Evolutionary conservation across 2,888 invertebrate genomes (phyloP).

Genomic region (Drosophila formosana): DNA sequence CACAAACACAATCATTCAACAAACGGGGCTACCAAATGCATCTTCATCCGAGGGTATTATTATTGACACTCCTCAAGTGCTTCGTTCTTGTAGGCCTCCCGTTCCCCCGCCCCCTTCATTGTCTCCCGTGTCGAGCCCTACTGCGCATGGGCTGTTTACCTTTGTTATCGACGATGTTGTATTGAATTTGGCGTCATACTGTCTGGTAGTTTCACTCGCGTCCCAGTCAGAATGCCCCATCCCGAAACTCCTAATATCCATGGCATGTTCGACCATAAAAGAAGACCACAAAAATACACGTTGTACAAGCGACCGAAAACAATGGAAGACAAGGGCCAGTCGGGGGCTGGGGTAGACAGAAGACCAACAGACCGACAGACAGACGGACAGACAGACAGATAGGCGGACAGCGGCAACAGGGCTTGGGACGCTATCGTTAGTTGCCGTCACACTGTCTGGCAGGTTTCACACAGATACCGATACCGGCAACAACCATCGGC

Average conservation of each 20-base stretch:
- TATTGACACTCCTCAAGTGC: constrained; percentile 66
- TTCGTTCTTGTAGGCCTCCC: constrained; percentile 39
- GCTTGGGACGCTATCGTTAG: constrained; percentile 45
- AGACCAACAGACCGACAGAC: constrained; percentile 1
- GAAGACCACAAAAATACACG: constrained; percentile 76
- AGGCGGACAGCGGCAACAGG: constrained; percentile 21
- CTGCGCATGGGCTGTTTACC: constrained; percentile 65
- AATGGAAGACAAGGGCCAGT: constrained; percentile 47
- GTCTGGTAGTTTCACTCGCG: constrained; percentile 71
- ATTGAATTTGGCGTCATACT: constrained; percentile 83
- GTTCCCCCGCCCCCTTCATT: background rate
- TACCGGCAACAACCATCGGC: constrained; percentile 38
- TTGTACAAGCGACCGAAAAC: constrained; percentile 57
- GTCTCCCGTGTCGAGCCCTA: background rate
- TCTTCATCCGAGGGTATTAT: constrained; percentile 63
- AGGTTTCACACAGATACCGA: constrained; percentile 73
- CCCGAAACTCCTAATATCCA: constrained; percentile 33
- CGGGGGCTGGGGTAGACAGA: constrained; percentile 23
- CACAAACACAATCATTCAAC: constrained; percentile 41
- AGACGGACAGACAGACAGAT: constrained; percentile 16
- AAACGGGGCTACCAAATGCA: constrained; percentile 61
- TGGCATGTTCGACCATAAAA: constrained; percentile 65
- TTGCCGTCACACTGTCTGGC: constrained; percentile 80
- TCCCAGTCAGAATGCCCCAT: background rate
- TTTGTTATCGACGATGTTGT: constrained; percentile 75